Percentiles rank a stretch among this genome's conserved stretches.
Evolutionary conservation across 2,888 invertebrate genomes (phyloP).

Genomic region (Podotricha telesiphe): DNA sequence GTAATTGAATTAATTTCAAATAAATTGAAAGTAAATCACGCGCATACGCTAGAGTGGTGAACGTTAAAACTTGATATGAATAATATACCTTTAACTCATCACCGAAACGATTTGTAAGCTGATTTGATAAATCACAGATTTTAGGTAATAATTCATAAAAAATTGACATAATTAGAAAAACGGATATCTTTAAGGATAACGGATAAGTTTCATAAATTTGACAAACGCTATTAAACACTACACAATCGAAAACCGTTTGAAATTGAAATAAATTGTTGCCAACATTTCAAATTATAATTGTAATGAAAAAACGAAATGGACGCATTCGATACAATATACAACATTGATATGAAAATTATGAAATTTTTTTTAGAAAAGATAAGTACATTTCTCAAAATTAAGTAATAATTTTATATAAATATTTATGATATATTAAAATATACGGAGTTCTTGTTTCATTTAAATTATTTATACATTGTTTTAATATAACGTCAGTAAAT

Average conservation of each 20-base stretch:
- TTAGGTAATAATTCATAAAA: slow-evolving; percentile 70
- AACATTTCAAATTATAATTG: slow-evolving; percentile 42
- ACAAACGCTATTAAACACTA: slow-evolving; percentile 69
- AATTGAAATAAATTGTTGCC: slow-evolving; percentile 64
- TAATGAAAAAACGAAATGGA: background rate
- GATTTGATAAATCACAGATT: slow-evolving; percentile 64
- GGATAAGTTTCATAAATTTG: slow-evolving; percentile 60
- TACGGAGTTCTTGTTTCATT: no score
- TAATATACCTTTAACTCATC: slow-evolving; percentile 68
- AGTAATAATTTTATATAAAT: no score
- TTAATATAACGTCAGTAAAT: no score
- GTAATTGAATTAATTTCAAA: slow-evolving; percentile 51
- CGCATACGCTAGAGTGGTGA: slow-evolving; percentile 2
- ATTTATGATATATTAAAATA: no score
- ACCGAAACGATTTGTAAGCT: slow-evolving; percentile 59
- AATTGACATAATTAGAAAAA: slow-evolving; percentile 70
- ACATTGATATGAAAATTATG: background rate
- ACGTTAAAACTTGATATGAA: slow-evolving; percentile 27
- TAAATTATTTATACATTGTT: no score
- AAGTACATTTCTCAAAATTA: no score
- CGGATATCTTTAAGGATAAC: slow-evolving; percentile 55
- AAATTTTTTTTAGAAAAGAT: no score
- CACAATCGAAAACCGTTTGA: slow-evolving; percentile 77
- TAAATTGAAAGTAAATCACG: slow-evolving; percentile 16
- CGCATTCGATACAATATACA: slow-evolving; percentile 1